Base-by-base conservation (phyloP, 2,888 invertebrate genomes). In the Ariolimax columbianus region DNA sequence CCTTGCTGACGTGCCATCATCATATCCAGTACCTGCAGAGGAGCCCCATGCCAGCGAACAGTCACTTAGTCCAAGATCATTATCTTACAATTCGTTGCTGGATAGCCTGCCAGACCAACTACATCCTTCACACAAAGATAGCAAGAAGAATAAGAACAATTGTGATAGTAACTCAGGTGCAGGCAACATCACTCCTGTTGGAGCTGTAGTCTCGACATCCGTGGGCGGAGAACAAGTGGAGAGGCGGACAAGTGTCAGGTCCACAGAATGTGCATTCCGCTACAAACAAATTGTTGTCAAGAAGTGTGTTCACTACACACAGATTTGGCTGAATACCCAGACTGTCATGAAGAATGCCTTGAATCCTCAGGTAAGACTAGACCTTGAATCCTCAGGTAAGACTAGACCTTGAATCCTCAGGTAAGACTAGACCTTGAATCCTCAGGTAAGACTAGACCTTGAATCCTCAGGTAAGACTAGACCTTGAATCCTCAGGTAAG, bases 301-400 rank as follows among this genome's bases (percentile, higher is more conserved):
- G 88, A 83, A 75, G 33, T 83, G 82, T 87, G 95, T 95, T 86
- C 95, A 95, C 90, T 95, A 96, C 89, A 95, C 96, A n/a, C 96
- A 96, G 92, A 91, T 94, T 75, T 93, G 93, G 92, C 89, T 94
- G 30, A 91, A 92, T 87, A 92, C 93, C 1, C 95, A 95, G n/a
- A 95, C 95, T 0, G 95, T 95, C 92, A 94, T 95, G 88, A 95
- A 95, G 87, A 95, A 96, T 91, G 95, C 95, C 26, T 95, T 96
- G 59, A 96, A 95, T 88, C 94, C 95, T 59, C 95, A 95, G 95
- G 96, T 96, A 89, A 85, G 88, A 19, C 11, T 38, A 23, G 36
- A 7, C 63, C 19, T 17, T 17, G 70, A 19, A 38, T 6, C 38
- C 26, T 68, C 36, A n/a, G n/a, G n/a, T n/a, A n/a, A n/a, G n/a